A percentile compares a stretch with the other conserved stretches of the same genome.
phyloP scores from a whole-genome alignment of 1,140 invertebrate species.

The Danaus plexippus region DNA sequence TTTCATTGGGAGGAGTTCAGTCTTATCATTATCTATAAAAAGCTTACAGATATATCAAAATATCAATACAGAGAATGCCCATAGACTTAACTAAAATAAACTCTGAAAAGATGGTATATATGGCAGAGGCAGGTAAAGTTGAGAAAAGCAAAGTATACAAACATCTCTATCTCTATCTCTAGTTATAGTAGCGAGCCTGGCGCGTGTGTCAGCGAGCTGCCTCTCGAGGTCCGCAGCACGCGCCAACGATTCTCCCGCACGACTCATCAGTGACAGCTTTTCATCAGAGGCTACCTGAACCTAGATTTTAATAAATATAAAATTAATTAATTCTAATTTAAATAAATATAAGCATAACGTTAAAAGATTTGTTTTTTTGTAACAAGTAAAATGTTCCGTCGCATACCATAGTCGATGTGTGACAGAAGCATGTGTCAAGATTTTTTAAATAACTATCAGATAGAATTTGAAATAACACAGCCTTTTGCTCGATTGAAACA shows the following conservation, averaged over 20 bases:
- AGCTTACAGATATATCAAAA: too few relatives aligned
- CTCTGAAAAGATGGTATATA: neutral
- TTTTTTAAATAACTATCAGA: too few relatives aligned
- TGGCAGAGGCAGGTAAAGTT: neutral
- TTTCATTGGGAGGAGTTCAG: too few relatives aligned
- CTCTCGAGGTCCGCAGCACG: slow-evolving; percentile 55
- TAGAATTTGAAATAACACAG: too few relatives aligned
- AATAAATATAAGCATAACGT: neutral
- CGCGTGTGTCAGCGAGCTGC: slow-evolving; percentile 51
- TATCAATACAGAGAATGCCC: too few relatives aligned
- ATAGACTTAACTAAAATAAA: too few relatives aligned
- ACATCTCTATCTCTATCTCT: slow-evolving; percentile 65
- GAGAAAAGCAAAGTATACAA: slow-evolving; percentile 20
- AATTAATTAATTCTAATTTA: neutral
- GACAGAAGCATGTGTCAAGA: too few relatives aligned
- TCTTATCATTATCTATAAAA: too few relatives aligned
- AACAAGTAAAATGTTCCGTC: neutral
- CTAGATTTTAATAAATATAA: slow-evolving; percentile 19
- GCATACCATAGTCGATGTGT: too few relatives aligned
- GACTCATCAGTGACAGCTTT: slow-evolving; percentile 55
- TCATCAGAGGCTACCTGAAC: slow-evolving; percentile 63
- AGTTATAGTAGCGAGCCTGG: slow-evolving; percentile 40
- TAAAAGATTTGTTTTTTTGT: too few relatives aligned
- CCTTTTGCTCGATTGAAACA: too few relatives aligned
- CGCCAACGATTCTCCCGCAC: slow-evolving; percentile 56